A percentile compares a stretch with the other conserved stretches of the same genome.
phyloP scores from a whole-genome alignment of 23 tunicate genomes.

The Oikopleura albicans region DNA sequence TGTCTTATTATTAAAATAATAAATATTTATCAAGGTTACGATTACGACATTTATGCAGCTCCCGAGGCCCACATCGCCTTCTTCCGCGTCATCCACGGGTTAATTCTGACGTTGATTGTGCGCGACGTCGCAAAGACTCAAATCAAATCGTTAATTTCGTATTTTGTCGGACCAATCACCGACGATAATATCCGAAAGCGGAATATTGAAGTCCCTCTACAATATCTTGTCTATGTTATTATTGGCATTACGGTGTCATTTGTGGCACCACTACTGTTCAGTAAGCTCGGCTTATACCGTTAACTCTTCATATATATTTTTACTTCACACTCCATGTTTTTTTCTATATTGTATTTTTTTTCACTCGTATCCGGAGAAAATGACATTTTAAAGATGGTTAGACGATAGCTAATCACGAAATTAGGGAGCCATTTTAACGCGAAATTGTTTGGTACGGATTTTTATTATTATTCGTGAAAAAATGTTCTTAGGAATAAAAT shows the following conservation, averaged over 20 bases:
- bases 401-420: no score
- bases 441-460: no score
- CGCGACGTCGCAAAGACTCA: slow-evolving; percentile 24
- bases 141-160: not conserved
- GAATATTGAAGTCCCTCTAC: slow-evolving; percentile 64
- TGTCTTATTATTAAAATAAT: no score
- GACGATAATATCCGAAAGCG: slow-evolving; percentile 28
- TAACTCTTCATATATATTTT: slow-evolving; percentile 1
- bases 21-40: not conserved
- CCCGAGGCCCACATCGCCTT: slow-evolving; percentile 21
- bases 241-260: slow-evolving; percentile 35
- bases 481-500: no score
- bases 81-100: slow-evolving; percentile 34
- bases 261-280: slow-evolving; percentile 27
- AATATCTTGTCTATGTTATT: slow-evolving; percentile 44
- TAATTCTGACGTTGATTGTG: slow-evolving; percentile 20
- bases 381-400: no score
- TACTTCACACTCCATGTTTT: no score
- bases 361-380: no score
- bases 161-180: slow-evolving; percentile 29
- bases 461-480: no score
- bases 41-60: not conserved
- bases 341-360: no score
- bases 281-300: slow-evolving; percentile 18
- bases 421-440: no score